Evolutionary conservation across 2,113 vertebrate species (phyloP).

Genomic region (Balaeniceps rex): DNA sequence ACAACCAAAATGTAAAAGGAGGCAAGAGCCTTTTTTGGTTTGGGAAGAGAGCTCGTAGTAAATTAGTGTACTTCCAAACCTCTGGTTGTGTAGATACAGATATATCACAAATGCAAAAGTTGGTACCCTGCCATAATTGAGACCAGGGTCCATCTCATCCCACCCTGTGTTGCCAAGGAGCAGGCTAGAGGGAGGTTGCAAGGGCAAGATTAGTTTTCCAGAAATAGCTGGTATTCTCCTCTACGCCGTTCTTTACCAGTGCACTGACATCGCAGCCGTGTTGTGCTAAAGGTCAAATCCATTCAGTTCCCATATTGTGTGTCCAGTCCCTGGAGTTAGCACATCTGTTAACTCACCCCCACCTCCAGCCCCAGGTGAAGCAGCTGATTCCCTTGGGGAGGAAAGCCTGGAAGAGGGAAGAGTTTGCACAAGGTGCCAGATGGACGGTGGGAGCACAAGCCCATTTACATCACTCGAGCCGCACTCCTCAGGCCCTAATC

Average conservation of each 20-base stretch:
- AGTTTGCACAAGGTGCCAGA: not conserved
- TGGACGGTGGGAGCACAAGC: accelerated
- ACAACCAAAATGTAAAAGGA: not conserved
- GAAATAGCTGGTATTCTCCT: not conserved
- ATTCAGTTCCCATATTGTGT: not conserved
- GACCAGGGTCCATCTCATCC: not conserved
- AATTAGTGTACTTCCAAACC: not conserved
- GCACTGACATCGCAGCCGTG: accelerated
- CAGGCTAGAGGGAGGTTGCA: not conserved
- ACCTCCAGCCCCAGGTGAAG: not conserved
- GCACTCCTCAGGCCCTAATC: too few relatives aligned
- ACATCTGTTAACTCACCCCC: not conserved
- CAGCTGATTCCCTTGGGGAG: not conserved
- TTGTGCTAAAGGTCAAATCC: not conserved
- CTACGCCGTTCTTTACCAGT: accelerated
- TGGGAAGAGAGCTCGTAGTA: not conserved
- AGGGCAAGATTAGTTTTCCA: not conserved
- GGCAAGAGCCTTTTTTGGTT: not conserved
- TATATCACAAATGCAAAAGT: not conserved
- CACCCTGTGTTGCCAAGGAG: not conserved
- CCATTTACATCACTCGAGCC: accelerated
- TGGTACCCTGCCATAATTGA: not conserved
- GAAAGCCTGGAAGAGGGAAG: not conserved
- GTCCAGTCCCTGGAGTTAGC: not conserved
- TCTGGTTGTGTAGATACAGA: not conserved